Evolutionary conservation across 2,797 vertebrate genomes (phyloP).

Genomic region (Novumbra hubbsi): DNA sequence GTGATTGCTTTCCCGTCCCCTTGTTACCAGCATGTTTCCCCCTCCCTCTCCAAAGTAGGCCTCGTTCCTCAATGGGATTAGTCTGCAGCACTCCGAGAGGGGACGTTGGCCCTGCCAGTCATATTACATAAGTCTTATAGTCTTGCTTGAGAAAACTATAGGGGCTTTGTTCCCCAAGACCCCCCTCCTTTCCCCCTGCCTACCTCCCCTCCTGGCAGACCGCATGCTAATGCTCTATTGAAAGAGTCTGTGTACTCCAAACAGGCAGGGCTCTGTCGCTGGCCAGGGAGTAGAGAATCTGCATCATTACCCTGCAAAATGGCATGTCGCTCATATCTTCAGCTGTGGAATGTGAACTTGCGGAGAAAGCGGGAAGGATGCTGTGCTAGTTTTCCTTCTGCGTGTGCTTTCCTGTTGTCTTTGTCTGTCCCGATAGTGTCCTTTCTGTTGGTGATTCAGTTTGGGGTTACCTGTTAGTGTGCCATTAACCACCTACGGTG

Average conservation of each 20-base stretch:
- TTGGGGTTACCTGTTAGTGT: neutral
- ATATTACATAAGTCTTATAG: constrained; percentile 80
- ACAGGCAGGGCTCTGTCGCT: constrained; percentile 74
- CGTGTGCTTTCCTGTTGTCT: neutral
- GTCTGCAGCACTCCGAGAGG: constrained; percentile 64
- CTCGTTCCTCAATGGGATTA: constrained; percentile 72
- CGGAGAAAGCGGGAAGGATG: constrained; percentile 16
- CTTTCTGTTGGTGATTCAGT: neutral
- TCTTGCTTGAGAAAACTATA: constrained; percentile 77
- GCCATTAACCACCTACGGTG: neutral
- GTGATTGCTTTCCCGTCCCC: constrained; percentile 52
- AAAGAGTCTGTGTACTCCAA: constrained; percentile 76
- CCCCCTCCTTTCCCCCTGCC: constrained; percentile 34
- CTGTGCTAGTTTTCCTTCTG: constrained; percentile 32
- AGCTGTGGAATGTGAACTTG: constrained; percentile 61
- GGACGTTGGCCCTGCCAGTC: constrained; percentile 76
- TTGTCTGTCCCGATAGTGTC: neutral
- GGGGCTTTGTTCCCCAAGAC: constrained; percentile 75
- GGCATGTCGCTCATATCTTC: constrained; percentile 57
- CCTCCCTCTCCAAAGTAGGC: constrained; percentile 49
- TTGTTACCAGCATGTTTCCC: constrained; percentile 41
- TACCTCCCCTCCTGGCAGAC: constrained; percentile 66
- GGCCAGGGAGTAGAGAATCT: constrained; percentile 54
- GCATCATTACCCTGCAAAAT: constrained; percentile 69
- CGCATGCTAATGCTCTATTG: constrained; percentile 75